These are phyloP conservation scores for Drosophila cognata DNA, from an alignment of 2,888 invertebrate species.

Conservation along the genomic window DNA sequence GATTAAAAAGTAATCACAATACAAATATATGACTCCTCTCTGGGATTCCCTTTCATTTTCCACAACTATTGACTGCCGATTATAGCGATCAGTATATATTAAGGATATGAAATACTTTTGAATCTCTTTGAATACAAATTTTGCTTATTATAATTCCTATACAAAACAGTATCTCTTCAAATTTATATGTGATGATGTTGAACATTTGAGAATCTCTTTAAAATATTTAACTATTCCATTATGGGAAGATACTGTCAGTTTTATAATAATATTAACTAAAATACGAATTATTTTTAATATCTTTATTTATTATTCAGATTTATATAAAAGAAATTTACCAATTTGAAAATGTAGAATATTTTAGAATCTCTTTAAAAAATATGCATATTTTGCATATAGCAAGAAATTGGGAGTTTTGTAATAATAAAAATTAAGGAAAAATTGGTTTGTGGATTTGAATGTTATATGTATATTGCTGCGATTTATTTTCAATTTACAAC, in stretches of 20 bases:
- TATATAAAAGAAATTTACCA: background rate
- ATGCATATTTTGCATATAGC: background rate
- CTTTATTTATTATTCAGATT: background rate
- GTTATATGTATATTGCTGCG: background rate
- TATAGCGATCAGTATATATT: background rate
- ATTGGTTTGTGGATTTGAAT: background rate
- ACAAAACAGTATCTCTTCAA: fast-evolving
- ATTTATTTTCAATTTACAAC: background rate
- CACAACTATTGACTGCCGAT: background rate
- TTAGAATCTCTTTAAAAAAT: background rate
- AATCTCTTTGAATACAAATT: background rate
- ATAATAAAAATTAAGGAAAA: background rate
- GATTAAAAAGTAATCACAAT: background rate
- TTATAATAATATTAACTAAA: background rate
- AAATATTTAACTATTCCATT: background rate
- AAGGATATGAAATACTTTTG: background rate
- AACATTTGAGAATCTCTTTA: background rate
- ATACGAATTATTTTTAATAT: background rate
- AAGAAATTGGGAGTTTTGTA: background rate
- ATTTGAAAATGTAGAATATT: too few species aligned
- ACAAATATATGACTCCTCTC: background rate
- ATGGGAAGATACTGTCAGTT: background rate
- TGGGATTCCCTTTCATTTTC: background rate
- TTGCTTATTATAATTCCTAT: background rate
- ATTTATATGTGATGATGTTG: background rate